Evolutionary conservation across 23 tunicate species (phyloP).

Genomic region (Halocynthia roretzi): DNA sequence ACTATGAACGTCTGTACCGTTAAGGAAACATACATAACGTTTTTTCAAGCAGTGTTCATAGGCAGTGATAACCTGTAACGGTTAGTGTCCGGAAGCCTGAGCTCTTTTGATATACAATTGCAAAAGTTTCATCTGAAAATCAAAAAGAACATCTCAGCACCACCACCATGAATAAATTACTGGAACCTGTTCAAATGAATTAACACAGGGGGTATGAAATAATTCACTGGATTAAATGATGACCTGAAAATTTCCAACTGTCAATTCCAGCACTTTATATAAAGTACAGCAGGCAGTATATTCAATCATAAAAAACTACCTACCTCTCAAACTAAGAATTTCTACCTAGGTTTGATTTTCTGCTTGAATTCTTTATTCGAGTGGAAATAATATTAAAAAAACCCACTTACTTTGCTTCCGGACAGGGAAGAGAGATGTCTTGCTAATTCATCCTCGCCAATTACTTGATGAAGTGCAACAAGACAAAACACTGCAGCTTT

Average conservation of each 20-base stretch:
- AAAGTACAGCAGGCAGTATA: no score
- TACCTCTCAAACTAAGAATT: no score
- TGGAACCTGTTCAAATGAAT: no score
- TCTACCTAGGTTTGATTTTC: no score
- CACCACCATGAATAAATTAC: no score
- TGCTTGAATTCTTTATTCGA: no score
- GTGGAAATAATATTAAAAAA: neutral
- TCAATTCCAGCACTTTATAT: neutral
- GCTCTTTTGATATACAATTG: slow-evolving; percentile 81
- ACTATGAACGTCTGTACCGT: no score
- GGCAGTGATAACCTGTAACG: no score
- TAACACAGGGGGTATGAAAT: no score
- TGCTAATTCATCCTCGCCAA: slow-evolving; percentile 63
- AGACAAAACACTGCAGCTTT: slow-evolving; percentile 88
- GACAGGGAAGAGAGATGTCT: slow-evolving; percentile 55
- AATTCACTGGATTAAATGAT: neutral
- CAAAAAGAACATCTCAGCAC: neutral
- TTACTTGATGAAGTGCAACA: slow-evolving; percentile 75
- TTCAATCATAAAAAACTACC: no score
- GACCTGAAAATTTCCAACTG: slow-evolving; percentile 1
- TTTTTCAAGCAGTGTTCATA: no score
- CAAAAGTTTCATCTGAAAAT: slow-evolving; percentile 59
- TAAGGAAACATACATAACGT: no score
- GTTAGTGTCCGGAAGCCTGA: slow-evolving; percentile 32
- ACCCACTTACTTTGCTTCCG: slow-evolving; percentile 58